phyloP scores from a whole-genome alignment of 2,113 vertebrate genomes.

The Porphyrio hochstetteri region DNA sequence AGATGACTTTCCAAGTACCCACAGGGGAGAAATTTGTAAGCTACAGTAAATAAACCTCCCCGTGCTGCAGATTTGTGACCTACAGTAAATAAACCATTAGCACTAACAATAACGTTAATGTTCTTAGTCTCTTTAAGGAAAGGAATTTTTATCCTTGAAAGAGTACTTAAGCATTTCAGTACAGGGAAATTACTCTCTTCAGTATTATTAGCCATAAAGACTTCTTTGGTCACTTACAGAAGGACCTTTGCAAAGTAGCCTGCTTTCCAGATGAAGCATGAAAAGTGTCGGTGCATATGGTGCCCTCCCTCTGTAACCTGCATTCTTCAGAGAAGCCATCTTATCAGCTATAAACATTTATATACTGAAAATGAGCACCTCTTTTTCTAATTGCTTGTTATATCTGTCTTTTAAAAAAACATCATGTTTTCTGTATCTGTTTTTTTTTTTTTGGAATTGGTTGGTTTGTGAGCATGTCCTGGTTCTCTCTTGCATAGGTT shows the following conservation, averaged over 20 bases:
- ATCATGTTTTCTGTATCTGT: neutral
- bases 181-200: neutral
- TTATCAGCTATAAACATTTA: neutral
- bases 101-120: neutral
- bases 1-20: neutral
- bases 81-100: slow-evolving; percentile 36
- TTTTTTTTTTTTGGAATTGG: neutral
- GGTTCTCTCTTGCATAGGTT: neutral
- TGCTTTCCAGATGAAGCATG: neutral
- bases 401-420: neutral
- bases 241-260: neutral
- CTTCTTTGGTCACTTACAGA: neutral
- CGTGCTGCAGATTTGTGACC: neutral
- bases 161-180: neutral
- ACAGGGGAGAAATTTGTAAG: slow-evolving; percentile 8
- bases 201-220: neutral
- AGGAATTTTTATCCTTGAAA: slow-evolving; percentile 39
- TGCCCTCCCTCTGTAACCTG: neutral
- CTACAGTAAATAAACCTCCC: slow-evolving; percentile 5
- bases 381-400: neutral
- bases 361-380: neutral
- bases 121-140: slow-evolving; percentile 22
- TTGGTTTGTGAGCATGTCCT: neutral
- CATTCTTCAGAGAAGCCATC: neutral
- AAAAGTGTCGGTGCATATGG: neutral